phyloP scores from a whole-genome alignment of 2,797 vertebrate genomes.

The Eupleurogrammus muticus region DNA sequence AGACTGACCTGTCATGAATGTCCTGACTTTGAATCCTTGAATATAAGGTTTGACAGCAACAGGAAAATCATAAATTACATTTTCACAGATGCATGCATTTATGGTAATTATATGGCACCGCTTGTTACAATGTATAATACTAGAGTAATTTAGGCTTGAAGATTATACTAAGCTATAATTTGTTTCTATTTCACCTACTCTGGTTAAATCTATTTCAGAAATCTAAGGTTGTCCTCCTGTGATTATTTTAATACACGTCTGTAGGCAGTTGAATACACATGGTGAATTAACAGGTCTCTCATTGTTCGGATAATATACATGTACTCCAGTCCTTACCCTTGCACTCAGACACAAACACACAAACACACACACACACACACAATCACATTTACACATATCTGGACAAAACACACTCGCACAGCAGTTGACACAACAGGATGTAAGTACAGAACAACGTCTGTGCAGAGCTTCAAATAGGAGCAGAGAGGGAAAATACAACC shows the following conservation, averaged over 20 bases:
- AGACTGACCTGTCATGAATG: slow-evolving; percentile 4
- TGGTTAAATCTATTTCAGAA: slow-evolving; percentile 30
- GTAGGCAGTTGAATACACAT: slow-evolving; percentile 30
- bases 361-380: slow-evolving; percentile 20
- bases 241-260: slow-evolving; percentile 31
- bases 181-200: slow-evolving; percentile 16
- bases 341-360: slow-evolving; percentile 13
- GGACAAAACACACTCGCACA: slow-evolving; percentile 59
- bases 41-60: neutral
- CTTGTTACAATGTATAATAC: slow-evolving; percentile 10
- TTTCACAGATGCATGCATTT: neutral
- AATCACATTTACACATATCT: slow-evolving; percentile 51
- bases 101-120: slow-evolving; percentile 1
- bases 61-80: neutral
- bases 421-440: slow-evolving; percentile 72
- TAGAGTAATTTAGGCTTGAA: neutral
- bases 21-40: neutral
- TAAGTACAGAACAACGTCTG: slow-evolving; percentile 74
- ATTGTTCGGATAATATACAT: slow-evolving; percentile 46
- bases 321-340: slow-evolving; percentile 52
- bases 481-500: slow-evolving; percentile 67
- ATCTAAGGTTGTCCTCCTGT: slow-evolving; percentile 14
- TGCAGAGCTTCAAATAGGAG: slow-evolving; percentile 57
- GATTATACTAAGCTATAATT: slow-evolving; percentile 23
- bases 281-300: slow-evolving; percentile 38